Evolutionary conservation across 2,888 invertebrate species (phyloP).

Genomic region (Diarsia rubi): DNA sequence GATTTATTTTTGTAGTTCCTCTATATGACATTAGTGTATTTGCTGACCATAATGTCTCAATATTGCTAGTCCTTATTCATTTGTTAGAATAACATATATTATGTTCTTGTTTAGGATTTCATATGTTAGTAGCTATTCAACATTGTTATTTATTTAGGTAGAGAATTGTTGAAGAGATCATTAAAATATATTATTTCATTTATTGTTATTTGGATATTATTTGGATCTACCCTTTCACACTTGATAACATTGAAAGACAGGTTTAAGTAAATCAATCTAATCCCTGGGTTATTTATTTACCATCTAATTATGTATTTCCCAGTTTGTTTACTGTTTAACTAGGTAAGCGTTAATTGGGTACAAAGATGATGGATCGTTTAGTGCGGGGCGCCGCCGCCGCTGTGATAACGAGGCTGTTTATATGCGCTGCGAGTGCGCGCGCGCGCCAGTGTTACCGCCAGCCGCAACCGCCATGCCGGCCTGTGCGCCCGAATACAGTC

Average conservation of each 20-base stretch:
- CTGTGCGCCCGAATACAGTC: conserved; percentile 92
- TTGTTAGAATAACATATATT: conserved; percentile 46
- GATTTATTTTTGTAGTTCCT: conserved; percentile 71
- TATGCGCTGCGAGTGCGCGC: conserved; percentile 81
- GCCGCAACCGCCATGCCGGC: conserved; percentile 91
- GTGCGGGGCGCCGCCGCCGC: conserved; percentile 73
- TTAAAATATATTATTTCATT: conserved; percentile 63
- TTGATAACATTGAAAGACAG: neutral
- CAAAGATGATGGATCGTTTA: conserved; percentile 84
- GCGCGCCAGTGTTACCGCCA: conserved; percentile 81
- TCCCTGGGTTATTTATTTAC: conserved; percentile 47
- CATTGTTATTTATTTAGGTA: conserved; percentile 68
- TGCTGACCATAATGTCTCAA: conserved; percentile 63
- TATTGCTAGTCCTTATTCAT: conserved; percentile 69
- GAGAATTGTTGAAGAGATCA: conserved; percentile 63
- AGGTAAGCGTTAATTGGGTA: conserved; percentile 87
- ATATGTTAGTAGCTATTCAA: conserved; percentile 54
- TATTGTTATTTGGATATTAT: conserved; percentile 41
- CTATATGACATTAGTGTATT: conserved; percentile 57
- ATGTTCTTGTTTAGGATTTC: conserved; percentile 54
- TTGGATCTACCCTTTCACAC: conserved; percentile 42
- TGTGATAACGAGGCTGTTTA: conserved; percentile 86
- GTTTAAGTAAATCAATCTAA: conserved; percentile 35
- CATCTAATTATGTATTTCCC: conserved; percentile 55
- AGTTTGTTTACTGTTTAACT: conserved; percentile 79